These are phyloP conservation scores for Fukomys damarensis DNA, from an alignment of 2,113 vertebrate genomes.

Conservation along the genomic window DNA sequence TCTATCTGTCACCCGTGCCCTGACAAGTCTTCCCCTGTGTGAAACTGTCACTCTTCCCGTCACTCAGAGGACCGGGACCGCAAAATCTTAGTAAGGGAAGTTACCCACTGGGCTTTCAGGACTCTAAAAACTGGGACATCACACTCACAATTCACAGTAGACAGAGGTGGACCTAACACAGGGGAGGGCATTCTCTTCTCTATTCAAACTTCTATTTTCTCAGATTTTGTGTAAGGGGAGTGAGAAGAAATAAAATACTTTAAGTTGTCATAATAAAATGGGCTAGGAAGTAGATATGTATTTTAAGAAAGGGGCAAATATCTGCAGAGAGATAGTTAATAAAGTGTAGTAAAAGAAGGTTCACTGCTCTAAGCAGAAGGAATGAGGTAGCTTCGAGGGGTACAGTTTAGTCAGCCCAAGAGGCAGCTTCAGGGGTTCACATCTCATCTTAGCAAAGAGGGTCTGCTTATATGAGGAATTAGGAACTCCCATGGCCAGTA, in stretches of 20 bases:
- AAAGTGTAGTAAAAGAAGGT: background rate
- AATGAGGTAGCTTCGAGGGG: background rate
- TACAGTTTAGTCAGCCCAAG: background rate
- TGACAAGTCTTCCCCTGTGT: background rate
- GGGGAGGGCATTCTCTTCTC: background rate
- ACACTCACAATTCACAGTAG: background rate
- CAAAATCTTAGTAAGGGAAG: background rate
- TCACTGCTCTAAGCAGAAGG: background rate
- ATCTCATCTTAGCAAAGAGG: background rate
- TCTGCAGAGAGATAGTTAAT: background rate
- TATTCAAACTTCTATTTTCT: constrained; percentile 2
- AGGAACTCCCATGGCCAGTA: background rate
- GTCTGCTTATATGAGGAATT: background rate
- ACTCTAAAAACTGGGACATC: background rate
- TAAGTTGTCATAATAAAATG: background rate
- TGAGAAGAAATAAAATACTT: constrained; percentile 3
- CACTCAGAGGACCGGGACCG: background rate
- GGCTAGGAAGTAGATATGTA: background rate
- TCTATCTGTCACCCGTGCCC: background rate
- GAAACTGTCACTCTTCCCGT: background rate
- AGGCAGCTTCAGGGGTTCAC: background rate
- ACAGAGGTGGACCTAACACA: background rate
- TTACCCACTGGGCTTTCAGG: background rate
- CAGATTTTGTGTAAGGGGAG: background rate
- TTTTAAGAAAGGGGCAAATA: background rate